Percentiles rank a stretch among this genome's conserved stretches.
These are phyloP conservation scores for Procapra przewalskii DNA, from an alignment of 2,113 vertebrate species.

Conservation along the genomic window DNA sequence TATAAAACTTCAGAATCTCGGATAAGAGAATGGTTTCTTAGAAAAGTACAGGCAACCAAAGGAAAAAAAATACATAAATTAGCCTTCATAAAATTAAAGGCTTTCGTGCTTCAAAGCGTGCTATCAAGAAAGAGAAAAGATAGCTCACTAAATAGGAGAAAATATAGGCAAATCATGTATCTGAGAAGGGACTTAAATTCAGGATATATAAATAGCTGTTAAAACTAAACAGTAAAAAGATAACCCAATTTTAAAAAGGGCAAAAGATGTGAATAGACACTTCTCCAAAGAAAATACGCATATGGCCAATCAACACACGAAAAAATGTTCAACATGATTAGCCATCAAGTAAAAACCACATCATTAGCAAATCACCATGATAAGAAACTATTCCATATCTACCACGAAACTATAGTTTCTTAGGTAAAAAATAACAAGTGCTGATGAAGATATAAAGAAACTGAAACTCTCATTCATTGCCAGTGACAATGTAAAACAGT, in stretches of 20 bases:
- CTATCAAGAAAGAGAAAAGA: neutral
- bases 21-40: neutral
- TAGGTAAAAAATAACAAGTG: neutral
- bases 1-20: neutral
- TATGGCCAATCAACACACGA: neutral
- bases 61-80: neutral
- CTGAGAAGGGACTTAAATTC: neutral
- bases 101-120: neutral
- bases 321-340: neutral
- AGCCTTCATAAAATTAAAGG: neutral
- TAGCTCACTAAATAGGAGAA: neutral
- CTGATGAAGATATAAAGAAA: neutral
- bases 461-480: neutral
- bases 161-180: neutral
- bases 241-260: neutral
- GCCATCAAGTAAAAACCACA: neutral
- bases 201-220: neutral
- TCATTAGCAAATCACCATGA: neutral
- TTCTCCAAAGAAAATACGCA: neutral
- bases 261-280: neutral
- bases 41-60: neutral
- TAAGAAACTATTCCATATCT: neutral
- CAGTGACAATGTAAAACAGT: neutral
- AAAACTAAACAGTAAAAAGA: neutral
- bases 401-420: neutral